Evolutionary conservation across 2,113 vertebrate genomes (phyloP).

Genomic region (Hippocampus barbouri): DNA sequence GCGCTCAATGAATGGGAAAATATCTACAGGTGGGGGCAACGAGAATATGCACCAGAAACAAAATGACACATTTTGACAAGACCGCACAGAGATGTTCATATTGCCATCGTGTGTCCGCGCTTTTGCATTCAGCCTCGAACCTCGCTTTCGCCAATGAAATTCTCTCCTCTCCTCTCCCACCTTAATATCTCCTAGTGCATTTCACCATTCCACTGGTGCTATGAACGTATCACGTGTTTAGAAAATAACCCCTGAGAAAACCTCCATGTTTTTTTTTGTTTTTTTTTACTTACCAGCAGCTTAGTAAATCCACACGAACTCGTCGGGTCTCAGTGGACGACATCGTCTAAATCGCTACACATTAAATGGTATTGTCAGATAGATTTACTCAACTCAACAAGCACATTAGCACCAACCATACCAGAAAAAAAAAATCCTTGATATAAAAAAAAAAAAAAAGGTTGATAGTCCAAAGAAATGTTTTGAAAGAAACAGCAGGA

Average conservation of each 20-base stretch:
- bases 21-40: slow-evolving; percentile 29
- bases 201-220: neutral
- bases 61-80: slow-evolving; percentile 28
- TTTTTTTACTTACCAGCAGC: neutral
- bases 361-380: slow-evolving; percentile 10
- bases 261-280: neutral
- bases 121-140: slow-evolving; percentile 4
- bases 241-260: slow-evolving; percentile 2
- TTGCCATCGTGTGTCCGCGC: slow-evolving; percentile 48
- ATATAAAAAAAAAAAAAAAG: slow-evolving; percentile 29
- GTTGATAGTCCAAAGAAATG: neutral
- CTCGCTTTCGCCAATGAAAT: neutral
- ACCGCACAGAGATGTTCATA: slow-evolving; percentile 38
- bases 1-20: slow-evolving; percentile 21
- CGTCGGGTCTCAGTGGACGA: slow-evolving; percentile 33
- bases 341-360: slow-evolving; percentile 47
- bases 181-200: neutral
- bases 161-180: neutral
- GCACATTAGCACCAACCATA: slow-evolving; percentile 23
- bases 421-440: slow-evolving; percentile 25
- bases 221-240: neutral
- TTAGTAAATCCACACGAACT: slow-evolving; percentile 19
- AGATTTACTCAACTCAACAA: slow-evolving; percentile 13
- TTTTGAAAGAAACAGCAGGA: slow-evolving; percentile 49
- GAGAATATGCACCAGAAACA: slow-evolving; percentile 45